Conservation (phyloP, 2,113 vertebrate species). For the Typhlomys cinereus region DNA sequence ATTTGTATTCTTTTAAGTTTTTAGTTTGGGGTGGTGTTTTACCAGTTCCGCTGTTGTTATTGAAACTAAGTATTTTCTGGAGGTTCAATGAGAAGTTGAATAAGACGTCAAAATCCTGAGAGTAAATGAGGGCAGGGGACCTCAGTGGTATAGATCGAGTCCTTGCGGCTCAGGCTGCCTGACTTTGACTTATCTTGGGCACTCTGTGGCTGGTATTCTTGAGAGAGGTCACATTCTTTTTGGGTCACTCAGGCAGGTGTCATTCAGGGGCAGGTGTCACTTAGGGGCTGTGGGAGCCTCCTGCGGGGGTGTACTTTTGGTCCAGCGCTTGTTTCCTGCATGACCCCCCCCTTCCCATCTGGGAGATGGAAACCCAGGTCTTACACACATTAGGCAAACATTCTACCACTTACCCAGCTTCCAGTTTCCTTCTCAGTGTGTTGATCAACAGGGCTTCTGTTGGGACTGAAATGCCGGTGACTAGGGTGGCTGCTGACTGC, state of each 20-base stretch:
- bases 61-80: slow-evolving; percentile 19
- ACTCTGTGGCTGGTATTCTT: accelerated
- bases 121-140: not conserved
- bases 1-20: not conserved
- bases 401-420: not conserved
- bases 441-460: too few species aligned
- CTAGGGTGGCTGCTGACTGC: too few species aligned
- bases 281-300: too few species aligned
- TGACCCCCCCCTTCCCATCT: not conserved
- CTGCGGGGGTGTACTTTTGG: too few species aligned
- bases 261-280: not conserved
- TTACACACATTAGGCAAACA: not conserved
- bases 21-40: not conserved
- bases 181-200: not conserved
- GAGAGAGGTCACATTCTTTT: not conserved
- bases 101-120: not conserved
- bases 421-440: not conserved
- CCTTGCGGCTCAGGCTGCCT: not conserved
- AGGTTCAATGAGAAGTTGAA: too few species aligned
- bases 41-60: not conserved
- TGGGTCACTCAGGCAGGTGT: not conserved
- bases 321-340: not conserved
- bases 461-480: not conserved
- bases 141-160: not conserved
- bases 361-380: not conserved